phyloP scores from a whole-genome alignment of 1,140 invertebrate species.

The Lamellibrachia luymesi region DNA sequence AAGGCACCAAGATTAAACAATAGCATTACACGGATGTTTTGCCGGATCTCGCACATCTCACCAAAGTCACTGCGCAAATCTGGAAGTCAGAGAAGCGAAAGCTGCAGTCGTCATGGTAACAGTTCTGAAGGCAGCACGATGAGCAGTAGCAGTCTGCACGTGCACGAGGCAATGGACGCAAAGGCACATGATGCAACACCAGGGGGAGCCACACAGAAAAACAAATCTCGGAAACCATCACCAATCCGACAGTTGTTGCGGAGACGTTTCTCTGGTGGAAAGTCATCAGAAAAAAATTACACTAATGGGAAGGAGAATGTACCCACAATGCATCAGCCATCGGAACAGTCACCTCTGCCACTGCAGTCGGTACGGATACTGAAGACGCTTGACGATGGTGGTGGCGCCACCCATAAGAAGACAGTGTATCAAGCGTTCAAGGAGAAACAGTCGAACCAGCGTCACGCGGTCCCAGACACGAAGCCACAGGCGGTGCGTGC shows the following conservation, averaged over 20 bases:
- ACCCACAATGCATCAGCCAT: slow-evolving; percentile 2
- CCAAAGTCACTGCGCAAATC: slow-evolving; percentile 11
- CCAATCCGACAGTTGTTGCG: neutral
- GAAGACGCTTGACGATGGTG: slow-evolving; percentile 24
- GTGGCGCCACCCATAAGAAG: neutral
- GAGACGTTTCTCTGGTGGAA: neutral
- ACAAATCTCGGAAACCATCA: neutral
- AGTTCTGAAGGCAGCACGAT: neutral
- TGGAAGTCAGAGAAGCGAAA: neutral
- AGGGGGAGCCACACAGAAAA: neutral
- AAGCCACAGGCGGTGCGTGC: slow-evolving; percentile 6
- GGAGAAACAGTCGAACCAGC: neutral
- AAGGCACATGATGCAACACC: neutral
- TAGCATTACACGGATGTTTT: neutral
- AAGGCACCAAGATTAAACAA: neutral
- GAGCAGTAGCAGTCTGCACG: neutral
- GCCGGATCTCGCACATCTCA: neutral
- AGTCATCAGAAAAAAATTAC: neutral
- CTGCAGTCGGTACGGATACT: slow-evolving; percentile 12
- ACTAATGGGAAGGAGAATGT: neutral
- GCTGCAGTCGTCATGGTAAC: neutral
- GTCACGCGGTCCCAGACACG: neutral
- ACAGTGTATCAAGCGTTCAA: slow-evolving; percentile 19
- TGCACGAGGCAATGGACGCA: neutral
- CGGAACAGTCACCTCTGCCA: neutral